Base-by-base conservation (phyloP, 1,140 invertebrate species). In the Pseudomyrmex pallidus region DNA sequence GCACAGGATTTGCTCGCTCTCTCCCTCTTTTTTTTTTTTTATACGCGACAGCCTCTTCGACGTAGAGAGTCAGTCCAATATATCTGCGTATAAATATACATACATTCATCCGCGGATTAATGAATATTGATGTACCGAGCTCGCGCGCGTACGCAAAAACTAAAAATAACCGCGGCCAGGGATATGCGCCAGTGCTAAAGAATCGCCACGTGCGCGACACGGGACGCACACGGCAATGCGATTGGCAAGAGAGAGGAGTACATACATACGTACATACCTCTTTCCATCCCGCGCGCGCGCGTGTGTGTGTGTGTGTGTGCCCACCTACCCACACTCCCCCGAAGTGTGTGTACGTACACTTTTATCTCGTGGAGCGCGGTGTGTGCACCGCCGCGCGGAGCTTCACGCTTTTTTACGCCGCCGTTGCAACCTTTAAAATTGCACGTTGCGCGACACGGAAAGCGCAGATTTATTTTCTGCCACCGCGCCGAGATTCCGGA, bases 401-500 rank as follows among this genome's bases (percentile, higher is more conserved):
- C 70, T 73, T 82, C 78, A 64, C 70, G 78, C 59, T 83, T 78
- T 35, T 83, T 85, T 64, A 74, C 61, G 56, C 62, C 67, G 52
- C 44, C 25, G 67, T 73, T 74, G 83, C 83, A 84, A 68, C 68
- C 68, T 89, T 89, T 89, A 87, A 90, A 90, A 90, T 89, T 90
- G 88, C 85, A 85, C 77, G 83, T 89, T 80, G 89, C 56, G 72
- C 77, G 85, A 85, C 85, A 88, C 80, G 78, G 44, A 64, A 59
- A 80, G 76, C 44, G 63, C 78, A 85, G 82, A 90, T 90, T 90
- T 90, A 90, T 89, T 87, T 89, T 87, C 82, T 59, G 77, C 88
- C 57, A 74, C 73, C 72, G 72, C 72, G 22, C 57, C 66, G 63
- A 61, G 25, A 57, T 63, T 54, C 59, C 25, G 35, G 20, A 35